Evolutionary conservation across 2,113 vertebrate genomes (phyloP).

Genomic region (Eudyptes chrysolophus): DNA sequence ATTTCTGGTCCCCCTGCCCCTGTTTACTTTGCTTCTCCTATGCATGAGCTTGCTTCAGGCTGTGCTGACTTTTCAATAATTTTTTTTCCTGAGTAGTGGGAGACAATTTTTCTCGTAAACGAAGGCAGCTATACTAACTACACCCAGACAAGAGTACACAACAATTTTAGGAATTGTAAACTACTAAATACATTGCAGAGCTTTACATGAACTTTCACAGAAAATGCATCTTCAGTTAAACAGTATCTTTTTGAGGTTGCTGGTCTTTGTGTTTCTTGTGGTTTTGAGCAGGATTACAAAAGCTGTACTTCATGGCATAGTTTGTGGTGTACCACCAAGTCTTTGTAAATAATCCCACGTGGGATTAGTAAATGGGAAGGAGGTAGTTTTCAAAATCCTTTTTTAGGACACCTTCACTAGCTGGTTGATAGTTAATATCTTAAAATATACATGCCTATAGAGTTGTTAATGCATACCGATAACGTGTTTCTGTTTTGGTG

Average conservation of each 20-base stretch:
- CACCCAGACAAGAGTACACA: neutral
- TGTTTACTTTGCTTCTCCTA: neutral
- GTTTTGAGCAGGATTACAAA: neutral
- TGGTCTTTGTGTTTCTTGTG: neutral
- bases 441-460: neutral
- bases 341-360: neutral
- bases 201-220: neutral
- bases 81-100: neutral
- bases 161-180: fast-evolving
- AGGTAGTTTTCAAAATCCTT: neutral
- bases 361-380: neutral
- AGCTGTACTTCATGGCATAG: neutral
- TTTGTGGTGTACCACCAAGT: neutral
- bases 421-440: neutral
- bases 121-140: neutral
- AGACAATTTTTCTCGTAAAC: neutral
- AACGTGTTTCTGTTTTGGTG: neutral
- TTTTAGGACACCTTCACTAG: neutral
- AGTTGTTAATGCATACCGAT: neutral
- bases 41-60: neutral
- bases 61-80: neutral
- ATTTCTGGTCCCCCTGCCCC: neutral
- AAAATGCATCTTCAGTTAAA: neutral
- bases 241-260: neutral
- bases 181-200: neutral